These are phyloP conservation scores for Eurystomus glaucurus DNA, from an alignment of 2,797 vertebrate genomes.

Conservation along the genomic window DNA sequence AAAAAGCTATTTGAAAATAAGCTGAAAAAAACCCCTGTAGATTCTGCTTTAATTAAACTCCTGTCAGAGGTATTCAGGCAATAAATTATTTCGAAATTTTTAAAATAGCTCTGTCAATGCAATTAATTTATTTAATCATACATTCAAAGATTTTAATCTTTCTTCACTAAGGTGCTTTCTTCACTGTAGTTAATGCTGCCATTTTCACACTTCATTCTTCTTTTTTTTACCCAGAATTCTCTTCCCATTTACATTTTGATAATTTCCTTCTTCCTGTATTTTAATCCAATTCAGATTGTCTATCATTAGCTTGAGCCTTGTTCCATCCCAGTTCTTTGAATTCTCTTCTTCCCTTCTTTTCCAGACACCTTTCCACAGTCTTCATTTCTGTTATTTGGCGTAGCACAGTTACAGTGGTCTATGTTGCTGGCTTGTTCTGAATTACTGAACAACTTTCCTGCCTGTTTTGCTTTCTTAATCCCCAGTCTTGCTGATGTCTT, in stretches of 20 bases:
- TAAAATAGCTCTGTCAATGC: neutral
- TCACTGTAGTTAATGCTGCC: neutral
- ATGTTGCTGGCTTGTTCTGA: neutral
- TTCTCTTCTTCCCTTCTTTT: neutral
- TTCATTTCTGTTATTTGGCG: neutral
- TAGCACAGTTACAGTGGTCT: neutral
- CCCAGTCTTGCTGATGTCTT: neutral
- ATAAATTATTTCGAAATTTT: conserved; percentile 31
- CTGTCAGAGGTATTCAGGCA: conserved; percentile 30
- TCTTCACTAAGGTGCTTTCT: neutral
- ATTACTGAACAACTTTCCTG: neutral
- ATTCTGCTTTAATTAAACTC: conserved; percentile 39
- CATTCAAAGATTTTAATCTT: neutral
- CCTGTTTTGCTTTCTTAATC: conserved; percentile 3
- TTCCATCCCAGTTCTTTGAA: neutral
- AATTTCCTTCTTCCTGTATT: neutral
- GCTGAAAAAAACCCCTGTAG: neutral
- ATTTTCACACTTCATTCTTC: neutral
- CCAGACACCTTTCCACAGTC: neutral
- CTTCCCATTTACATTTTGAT: neutral
- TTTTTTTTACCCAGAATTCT: neutral
- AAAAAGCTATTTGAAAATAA: conserved; percentile 28
- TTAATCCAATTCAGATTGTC: neutral
- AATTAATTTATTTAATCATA: neutral
- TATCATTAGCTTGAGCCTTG: neutral